Evolutionary conservation across 2,888 invertebrate genomes (phyloP), one percentile per base, ranked within the genome.

Genomic region (Abrostola triplasia): DNA sequence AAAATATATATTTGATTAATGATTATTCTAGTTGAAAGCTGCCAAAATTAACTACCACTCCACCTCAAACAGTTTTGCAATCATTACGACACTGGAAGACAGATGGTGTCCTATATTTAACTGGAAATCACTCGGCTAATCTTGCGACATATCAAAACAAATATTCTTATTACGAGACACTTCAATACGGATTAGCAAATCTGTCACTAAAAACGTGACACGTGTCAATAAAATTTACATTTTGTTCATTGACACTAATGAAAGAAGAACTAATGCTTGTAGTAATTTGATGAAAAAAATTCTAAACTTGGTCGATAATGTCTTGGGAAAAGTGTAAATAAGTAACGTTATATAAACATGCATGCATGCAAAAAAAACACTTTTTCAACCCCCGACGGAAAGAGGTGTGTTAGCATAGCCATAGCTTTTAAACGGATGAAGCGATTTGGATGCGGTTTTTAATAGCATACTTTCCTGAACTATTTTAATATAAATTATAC

Each of bases 101-200:
- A 70, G 70, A 73, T 70, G 70, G 48, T 41, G 67, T 49, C 68
- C 73, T 70, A 73, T 73, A 67, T 73, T 52, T 24, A 12, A 12
- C 12, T 54, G 7, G 12, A 8, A 51, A 71, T 67, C 70, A 13
- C 50, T 37, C 9, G 53, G 48, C 36, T 42, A 40, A 5, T 24
- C 36, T 13, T 48, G 47, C 57, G 65, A 56, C 58, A 51, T 54
- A 36, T 38, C 5, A 13, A 8, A 13, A 44, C 44, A 44, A 44
- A 44, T 44, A 12, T 44, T 7, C 24, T 24, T 24, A 24, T 24
- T 24, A 24, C 24, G 4, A 12, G 12, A 44, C 44, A 44, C 44
- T 42, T 42, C 44, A 44, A 44, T 44, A 44, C 6, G 13, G 8
- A 44, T 42, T 44, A 44, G 24, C 24, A 24, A 24, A 44, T 44